phyloP scores from a whole-genome alignment of 2,888 invertebrate genomes.

The Erynnis tages region DNA sequence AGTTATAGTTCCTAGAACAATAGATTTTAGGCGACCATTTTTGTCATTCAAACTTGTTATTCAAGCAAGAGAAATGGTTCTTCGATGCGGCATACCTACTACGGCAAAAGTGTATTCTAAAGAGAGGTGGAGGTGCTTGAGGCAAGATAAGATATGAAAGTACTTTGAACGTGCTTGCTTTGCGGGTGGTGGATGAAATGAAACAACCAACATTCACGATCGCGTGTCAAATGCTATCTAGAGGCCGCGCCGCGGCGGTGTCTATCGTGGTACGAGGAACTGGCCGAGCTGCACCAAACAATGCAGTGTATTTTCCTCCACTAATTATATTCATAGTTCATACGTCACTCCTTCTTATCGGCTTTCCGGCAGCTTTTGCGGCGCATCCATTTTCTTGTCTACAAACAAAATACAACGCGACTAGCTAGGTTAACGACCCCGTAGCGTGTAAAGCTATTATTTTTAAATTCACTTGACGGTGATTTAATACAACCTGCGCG shows the following conservation, averaged over 20 bases:
- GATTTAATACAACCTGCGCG: constrained; percentile 17
- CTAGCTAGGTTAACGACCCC: constrained; percentile 12
- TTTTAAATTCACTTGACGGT: constrained; percentile 15
- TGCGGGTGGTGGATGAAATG: constrained; percentile 26
- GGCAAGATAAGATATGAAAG: constrained; percentile 8
- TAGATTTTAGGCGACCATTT: no score
- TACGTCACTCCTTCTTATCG: constrained; percentile 16
- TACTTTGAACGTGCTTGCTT: constrained; percentile 15
- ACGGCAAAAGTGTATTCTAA: constrained; percentile 5
- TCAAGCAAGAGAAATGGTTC: no score
- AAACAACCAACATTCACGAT: constrained; percentile 22
- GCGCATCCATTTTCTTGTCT: constrained; percentile 22
- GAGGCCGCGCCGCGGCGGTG: constrained; percentile 13
- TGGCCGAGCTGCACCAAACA: constrained; percentile 14
- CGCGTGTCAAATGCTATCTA: constrained; percentile 30
- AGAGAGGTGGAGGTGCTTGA: neutral
- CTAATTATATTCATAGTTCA: constrained; percentile 19
- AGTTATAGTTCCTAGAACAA: no score
- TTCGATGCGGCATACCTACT: neutral
- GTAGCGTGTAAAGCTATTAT: constrained; percentile 8
- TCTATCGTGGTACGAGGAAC: constrained; percentile 25
- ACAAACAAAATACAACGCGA: constrained; percentile 13
- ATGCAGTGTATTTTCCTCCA: constrained; percentile 5
- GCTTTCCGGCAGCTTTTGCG: constrained; percentile 2
- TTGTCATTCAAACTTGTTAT: no score